Conservation (phyloP, 2,797 vertebrate genomes). For the Esox lucius region DNA sequence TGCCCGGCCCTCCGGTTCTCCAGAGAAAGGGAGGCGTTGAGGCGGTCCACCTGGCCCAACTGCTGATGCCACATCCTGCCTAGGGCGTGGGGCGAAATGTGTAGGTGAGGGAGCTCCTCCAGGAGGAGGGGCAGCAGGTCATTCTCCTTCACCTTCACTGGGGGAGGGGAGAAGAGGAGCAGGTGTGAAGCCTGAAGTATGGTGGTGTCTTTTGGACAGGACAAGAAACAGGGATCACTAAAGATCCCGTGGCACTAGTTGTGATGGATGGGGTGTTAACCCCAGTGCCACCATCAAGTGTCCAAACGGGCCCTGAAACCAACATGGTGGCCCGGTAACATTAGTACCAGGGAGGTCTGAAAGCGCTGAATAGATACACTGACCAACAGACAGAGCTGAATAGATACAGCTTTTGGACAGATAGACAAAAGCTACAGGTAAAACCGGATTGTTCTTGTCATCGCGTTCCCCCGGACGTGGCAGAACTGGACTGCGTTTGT, state of each 20-base stretch:
- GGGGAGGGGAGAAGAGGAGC: conserved; percentile 13
- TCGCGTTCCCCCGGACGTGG: too few species aligned
- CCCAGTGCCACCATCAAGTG: too few species aligned
- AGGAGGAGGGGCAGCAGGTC: conserved; percentile 83
- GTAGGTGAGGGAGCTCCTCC: conserved; percentile 87
- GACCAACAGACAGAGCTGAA: too few species aligned
- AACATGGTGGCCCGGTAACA: too few species aligned
- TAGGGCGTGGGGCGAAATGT: conserved; percentile 79
- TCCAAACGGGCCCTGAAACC: too few species aligned
- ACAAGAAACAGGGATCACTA: too few species aligned
- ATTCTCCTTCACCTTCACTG: conserved; percentile 85
- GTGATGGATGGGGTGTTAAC: too few species aligned
- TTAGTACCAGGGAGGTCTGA: not conserved
- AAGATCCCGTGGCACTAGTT: too few species aligned
- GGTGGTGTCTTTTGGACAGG: too few species aligned
- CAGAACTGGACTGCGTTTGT: not conserved
- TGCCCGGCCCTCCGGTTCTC: conserved; percentile 63
- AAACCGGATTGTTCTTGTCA: too few species aligned
- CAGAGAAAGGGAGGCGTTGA: conserved; percentile 64
- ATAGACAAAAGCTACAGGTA: too few species aligned
- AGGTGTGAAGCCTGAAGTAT: not conserved
- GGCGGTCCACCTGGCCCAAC: conserved; percentile 79
- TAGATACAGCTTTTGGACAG: too few species aligned
- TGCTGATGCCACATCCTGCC: conserved; percentile 89
- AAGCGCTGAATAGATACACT: not conserved